Percentiles rank a stretch among this genome's conserved stretches.
Evolutionary conservation across 1,140 invertebrate genomes (phyloP).

Genomic region (Acromyrmex charruanus): DNA sequence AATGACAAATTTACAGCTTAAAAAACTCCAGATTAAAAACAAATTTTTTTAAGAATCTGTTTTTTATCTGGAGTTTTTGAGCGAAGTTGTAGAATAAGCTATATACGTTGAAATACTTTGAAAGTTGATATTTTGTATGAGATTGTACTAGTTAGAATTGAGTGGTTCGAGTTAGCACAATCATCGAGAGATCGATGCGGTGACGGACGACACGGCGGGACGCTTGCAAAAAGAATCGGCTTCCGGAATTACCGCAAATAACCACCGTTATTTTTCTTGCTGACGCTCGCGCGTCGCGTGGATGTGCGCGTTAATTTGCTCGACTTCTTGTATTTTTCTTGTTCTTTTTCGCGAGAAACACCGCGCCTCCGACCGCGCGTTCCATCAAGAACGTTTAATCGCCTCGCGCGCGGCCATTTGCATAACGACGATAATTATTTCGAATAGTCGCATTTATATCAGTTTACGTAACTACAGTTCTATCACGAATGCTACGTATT

Average conservation of each 20-base stretch:
- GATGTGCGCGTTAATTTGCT: slow-evolving; percentile 52
- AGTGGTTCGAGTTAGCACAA: slow-evolving; percentile 52
- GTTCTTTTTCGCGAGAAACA: not conserved
- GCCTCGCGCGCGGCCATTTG: slow-evolving; percentile 27
- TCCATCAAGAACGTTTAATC: slow-evolving; percentile 45
- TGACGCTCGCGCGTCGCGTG: slow-evolving; percentile 41
- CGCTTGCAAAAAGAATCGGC: slow-evolving; percentile 50
- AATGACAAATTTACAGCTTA: too few relatives aligned
- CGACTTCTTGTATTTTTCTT: slow-evolving; percentile 28
- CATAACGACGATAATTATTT: slow-evolving; percentile 60
- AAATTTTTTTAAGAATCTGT: not conserved
- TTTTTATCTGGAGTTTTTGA: not conserved
- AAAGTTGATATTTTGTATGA: slow-evolving; percentile 3
- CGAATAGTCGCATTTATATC: slow-evolving; percentile 39
- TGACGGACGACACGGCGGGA: slow-evolving; percentile 52
- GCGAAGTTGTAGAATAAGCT: not conserved
- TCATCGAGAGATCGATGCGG: slow-evolving; percentile 42
- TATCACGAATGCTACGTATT: not conserved
- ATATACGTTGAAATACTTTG: not conserved
- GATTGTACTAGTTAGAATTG: slow-evolving; percentile 24
- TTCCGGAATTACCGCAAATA: slow-evolving; percentile 64
- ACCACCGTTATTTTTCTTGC: slow-evolving; percentile 65
- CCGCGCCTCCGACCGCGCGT: slow-evolving; percentile 2
- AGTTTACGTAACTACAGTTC: slow-evolving; percentile 10
- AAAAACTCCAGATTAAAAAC: too few relatives aligned